phyloP scores from a whole-genome alignment of 2,888 invertebrate genomes.

The Adela reaumurella region DNA sequence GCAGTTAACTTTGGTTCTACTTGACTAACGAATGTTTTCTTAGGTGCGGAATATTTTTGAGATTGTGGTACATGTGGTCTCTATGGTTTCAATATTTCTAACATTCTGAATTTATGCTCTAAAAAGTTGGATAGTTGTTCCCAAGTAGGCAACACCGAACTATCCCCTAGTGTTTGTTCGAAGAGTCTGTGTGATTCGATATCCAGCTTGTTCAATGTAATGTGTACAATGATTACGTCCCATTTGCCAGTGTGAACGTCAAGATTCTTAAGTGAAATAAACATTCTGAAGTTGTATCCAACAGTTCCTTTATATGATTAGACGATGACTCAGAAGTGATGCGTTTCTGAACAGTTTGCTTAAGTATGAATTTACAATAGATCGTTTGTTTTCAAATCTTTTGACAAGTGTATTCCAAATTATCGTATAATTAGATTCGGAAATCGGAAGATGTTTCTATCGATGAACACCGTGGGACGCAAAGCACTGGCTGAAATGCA shows the following conservation, averaged over 20 bases:
- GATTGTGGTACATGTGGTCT: no score
- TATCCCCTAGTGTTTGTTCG: constrained; percentile 11
- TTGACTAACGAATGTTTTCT: no score
- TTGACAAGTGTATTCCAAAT: constrained; percentile 10
- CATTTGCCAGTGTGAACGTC: constrained; percentile 9
- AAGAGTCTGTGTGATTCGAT: constrained; percentile 12
- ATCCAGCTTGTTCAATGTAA: constrained; percentile 12
- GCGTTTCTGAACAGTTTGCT: constrained; percentile 12
- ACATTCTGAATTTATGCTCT: constrained; percentile 14
- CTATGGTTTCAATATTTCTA: constrained; percentile 11
- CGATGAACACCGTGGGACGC: no score
- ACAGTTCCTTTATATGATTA: constrained; percentile 11
- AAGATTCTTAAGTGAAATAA: constrained; percentile 13
- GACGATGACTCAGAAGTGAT: constrained; percentile 8
- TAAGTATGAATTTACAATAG: constrained; percentile 11
- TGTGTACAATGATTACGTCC: background rate
- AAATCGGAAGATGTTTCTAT: constrained; percentile 9
- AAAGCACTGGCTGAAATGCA: no score
- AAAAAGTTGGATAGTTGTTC: constrained; percentile 12
- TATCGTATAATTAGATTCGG: constrained; percentile 8
- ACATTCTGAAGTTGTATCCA: constrained; percentile 16
- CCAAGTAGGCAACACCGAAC: constrained; percentile 10
- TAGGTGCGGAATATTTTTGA: background rate
- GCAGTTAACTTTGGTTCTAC: background rate
- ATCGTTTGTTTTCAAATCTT: constrained; percentile 12